A percentile compares a stretch with the other conserved stretches of the same genome.
Evolutionary conservation across 1,140 invertebrate species (phyloP).

Genomic region (Dendrolimus punctatus): DNA sequence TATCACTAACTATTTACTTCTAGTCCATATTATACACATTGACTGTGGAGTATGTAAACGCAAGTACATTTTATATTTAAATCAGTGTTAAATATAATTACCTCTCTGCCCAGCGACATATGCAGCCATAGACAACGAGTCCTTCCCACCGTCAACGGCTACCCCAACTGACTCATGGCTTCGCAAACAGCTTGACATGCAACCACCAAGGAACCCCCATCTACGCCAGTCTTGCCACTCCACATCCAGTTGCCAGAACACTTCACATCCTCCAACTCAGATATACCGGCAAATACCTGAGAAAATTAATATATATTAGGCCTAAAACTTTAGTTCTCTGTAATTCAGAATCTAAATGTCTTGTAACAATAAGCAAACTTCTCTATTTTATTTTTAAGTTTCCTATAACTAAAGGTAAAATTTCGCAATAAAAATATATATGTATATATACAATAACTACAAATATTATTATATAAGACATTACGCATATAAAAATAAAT

Average conservation of each 20-base stretch:
- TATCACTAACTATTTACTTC: neutral
- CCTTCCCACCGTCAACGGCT: constrained; percentile 97
- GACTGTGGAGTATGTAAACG: too few relatives aligned
- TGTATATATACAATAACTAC: too few relatives aligned
- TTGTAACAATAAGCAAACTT: too few relatives aligned
- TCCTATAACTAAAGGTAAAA: too few relatives aligned
- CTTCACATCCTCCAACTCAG: constrained; percentile 90
- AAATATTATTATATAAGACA: too few relatives aligned
- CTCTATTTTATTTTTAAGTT: too few relatives aligned
- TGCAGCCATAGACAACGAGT: constrained; percentile 98
- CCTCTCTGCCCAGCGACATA: constrained; percentile 76
- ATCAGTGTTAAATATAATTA: constrained; percentile 12
- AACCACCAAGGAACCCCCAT: constrained; percentile 89
- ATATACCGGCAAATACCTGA: constrained; percentile 89
- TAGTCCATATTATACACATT: too few relatives aligned
- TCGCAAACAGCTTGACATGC: constrained; percentile 92
- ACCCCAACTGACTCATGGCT: constrained; percentile 89
- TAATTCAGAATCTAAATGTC: too few relatives aligned
- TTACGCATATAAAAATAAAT: too few relatives aligned
- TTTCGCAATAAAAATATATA: too few relatives aligned
- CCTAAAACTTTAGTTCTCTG: too few relatives aligned
- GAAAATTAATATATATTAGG: too few relatives aligned
- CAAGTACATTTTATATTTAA: neutral
- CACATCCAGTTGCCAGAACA: constrained; percentile 99
- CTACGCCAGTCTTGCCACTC: constrained; percentile 94